Conservation (phyloP, 2,797 vertebrate species). For the Sebastes matsubarae region DNA sequence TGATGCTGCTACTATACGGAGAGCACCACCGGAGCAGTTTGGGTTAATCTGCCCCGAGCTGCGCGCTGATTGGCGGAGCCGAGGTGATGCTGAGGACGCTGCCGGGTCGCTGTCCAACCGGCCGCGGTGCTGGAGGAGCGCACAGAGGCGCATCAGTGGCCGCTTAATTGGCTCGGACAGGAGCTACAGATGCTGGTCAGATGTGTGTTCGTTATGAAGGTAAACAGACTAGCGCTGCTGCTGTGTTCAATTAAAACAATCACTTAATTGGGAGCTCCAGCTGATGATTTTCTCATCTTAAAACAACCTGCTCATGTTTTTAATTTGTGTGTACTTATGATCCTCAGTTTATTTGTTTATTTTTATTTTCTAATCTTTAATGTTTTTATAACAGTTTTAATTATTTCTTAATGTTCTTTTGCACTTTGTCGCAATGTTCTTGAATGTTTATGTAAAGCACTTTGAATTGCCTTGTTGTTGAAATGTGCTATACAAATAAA, state of each 20-base stretch:
- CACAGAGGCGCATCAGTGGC: slow-evolving; percentile 5
- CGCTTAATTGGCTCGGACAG: slow-evolving; percentile 21
- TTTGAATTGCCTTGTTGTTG: too few relatives aligned
- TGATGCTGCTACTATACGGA: slow-evolving; percentile 58
- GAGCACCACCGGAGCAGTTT: slow-evolving; percentile 56
- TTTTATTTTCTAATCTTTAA: too few relatives aligned
- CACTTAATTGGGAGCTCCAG: background rate
- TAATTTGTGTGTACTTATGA: too few relatives aligned
- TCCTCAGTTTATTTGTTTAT: too few relatives aligned
- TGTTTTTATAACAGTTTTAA: too few relatives aligned
- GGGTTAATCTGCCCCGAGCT: slow-evolving; percentile 71
- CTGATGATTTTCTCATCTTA: background rate
- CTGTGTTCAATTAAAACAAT: background rate
- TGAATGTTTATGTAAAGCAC: too few relatives aligned
- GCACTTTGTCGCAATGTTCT: too few relatives aligned
- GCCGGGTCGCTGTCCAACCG: slow-evolving; percentile 75
- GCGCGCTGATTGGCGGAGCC: slow-evolving; percentile 78
- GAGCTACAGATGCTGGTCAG: slow-evolving; percentile 26
- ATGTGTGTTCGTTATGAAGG: background rate
- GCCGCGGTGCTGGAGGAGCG: slow-evolving; percentile 66
- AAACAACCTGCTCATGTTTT: too few relatives aligned
- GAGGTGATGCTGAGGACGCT: slow-evolving; percentile 70
- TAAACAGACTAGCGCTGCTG: background rate
- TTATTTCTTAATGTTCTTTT: too few relatives aligned
- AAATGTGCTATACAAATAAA: too few relatives aligned